phyloP scores from a whole-genome alignment of 2,113 vertebrate species.

The Nycticebus coucang region DNA sequence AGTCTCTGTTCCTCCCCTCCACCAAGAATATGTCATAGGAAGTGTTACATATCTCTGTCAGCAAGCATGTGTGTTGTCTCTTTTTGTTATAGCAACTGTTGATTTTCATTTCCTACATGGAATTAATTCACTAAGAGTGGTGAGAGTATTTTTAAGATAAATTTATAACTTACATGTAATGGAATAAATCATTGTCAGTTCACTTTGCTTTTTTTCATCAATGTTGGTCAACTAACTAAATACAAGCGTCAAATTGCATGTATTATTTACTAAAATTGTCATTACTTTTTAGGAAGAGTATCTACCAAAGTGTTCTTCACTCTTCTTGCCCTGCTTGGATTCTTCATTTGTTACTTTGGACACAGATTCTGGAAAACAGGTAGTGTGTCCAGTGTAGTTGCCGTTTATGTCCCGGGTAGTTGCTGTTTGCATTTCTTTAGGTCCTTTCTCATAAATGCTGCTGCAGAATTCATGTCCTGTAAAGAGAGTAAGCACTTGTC shows the following conservation, averaged over 20 bases:
- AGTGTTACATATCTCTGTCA: neutral
- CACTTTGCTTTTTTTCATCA: neutral
- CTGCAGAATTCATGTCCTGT: neutral
- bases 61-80: neutral
- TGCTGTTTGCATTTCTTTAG: neutral
- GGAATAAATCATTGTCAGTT: neutral
- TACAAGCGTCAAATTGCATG: neutral
- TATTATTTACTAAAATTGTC: neutral
- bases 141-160: neutral
- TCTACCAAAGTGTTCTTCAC: constrained; percentile 95
- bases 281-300: constrained; percentile 85
- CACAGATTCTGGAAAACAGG: constrained; percentile 97
- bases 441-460: neutral
- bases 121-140: neutral
- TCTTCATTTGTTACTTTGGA: constrained; percentile 94
- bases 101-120: neutral
- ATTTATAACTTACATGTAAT: neutral
- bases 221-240: neutral
- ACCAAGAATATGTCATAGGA: rapidly evolving
- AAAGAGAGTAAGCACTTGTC: neutral
- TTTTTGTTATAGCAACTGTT: neutral
- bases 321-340: constrained; percentile 88
- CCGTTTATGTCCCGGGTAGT: neutral
- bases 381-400: constrained; percentile 64
- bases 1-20: neutral